Evolutionary conservation across 2,113 vertebrate genomes (phyloP).

Genomic region (Oreotragus oreotragus): DNA sequence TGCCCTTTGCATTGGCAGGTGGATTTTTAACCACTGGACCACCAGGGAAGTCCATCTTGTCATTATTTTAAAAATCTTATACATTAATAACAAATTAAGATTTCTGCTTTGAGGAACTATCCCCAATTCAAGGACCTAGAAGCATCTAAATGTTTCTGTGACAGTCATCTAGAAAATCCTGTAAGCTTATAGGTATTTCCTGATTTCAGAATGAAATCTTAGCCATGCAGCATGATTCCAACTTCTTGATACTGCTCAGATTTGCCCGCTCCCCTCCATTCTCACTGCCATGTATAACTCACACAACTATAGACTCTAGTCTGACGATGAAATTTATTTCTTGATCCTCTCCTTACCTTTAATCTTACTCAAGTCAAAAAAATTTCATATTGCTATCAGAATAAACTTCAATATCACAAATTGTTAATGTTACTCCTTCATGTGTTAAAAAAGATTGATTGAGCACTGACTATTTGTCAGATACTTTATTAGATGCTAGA

Average conservation of each 20-base stretch:
- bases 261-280: neutral
- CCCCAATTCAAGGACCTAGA: neutral
- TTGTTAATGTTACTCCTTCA: neutral
- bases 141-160: neutral
- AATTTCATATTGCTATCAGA: neutral
- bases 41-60: neutral
- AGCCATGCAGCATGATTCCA: neutral
- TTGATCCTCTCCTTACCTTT: neutral
- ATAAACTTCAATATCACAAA: neutral
- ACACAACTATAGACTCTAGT: neutral
- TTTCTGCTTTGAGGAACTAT: neutral
- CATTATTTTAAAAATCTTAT: neutral
- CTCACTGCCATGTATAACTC: neutral
- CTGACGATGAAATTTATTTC: neutral
- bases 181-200: neutral
- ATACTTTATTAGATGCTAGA: neutral
- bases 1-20: neutral
- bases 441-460: neutral
- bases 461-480: neutral
- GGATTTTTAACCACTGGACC: neutral
- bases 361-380: neutral
- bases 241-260: neutral
- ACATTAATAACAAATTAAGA: neutral
- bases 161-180: neutral
- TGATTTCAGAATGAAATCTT: neutral